A percentile compares a stretch with the other conserved stretches of the same genome.
Evolutionary conservation across 2,113 vertebrate species (phyloP).

Genomic region (Melanostigma gelatinosum): DNA sequence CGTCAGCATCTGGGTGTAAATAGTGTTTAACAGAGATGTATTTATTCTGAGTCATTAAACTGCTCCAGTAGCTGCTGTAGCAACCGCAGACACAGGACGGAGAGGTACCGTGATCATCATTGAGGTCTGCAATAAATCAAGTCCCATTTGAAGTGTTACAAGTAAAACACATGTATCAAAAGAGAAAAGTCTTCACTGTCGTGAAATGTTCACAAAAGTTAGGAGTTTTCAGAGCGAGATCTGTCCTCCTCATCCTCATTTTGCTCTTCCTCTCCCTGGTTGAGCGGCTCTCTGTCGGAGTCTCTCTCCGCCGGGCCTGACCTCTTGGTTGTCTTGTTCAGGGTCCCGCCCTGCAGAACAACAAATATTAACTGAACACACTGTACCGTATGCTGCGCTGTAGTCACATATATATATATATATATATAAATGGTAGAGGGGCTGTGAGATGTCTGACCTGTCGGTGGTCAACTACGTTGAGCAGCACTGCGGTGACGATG

Average conservation of each 20-base stretch:
- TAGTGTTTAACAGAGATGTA: not conserved
- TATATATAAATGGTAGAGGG: too few species aligned
- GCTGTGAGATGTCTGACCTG: conserved; percentile 70
- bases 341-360: conserved; percentile 78
- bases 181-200: not conserved
- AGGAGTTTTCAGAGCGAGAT: conserved; percentile 68
- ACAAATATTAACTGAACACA: not conserved
- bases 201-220: not conserved
- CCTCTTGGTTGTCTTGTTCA: conserved; percentile 85
- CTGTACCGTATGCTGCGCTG: not conserved
- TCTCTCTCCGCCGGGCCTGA: conserved; percentile 47
- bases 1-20: not conserved
- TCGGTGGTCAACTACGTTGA: conserved; percentile 84
- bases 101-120: not conserved
- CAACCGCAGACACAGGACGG: not conserved
- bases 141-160: not conserved
- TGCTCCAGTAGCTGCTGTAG: not conserved
- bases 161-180: not conserved
- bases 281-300: conserved; percentile 74
- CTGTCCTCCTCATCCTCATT: conserved; percentile 39
- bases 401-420: not conserved
- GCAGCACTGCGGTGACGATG: conserved; percentile 79
- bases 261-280: conserved; percentile 52
- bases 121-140: not conserved
- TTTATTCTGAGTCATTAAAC: not conserved